phyloP scores from a whole-genome alignment of 2,888 invertebrate genomes.

The Drosophila anceps region DNA sequence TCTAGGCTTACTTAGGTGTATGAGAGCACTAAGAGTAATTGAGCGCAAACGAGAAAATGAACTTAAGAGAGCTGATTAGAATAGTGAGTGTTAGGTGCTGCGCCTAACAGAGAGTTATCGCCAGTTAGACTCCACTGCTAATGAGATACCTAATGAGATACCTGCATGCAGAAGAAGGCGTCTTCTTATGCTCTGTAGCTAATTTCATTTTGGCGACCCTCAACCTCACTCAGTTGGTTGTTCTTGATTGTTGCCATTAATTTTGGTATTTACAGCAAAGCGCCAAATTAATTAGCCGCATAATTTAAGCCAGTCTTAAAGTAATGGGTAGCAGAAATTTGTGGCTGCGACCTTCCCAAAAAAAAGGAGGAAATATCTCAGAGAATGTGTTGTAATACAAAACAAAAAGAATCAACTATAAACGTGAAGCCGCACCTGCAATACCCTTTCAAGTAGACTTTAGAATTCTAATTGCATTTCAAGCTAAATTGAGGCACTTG shows the following conservation, averaged over 20 bases:
- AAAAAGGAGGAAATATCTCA: not conserved
- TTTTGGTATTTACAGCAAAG: slow-evolving; percentile 59
- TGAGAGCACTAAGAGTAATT: not conserved
- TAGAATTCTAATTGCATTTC: not conserved
- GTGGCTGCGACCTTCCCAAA: not conserved
- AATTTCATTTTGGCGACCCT: not conserved
- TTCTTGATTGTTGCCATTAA: slow-evolving; percentile 59
- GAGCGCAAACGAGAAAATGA: not conserved
- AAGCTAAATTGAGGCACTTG: not conserved
- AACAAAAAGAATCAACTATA: not conserved
- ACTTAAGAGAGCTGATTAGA: not conserved
- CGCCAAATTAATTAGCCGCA: slow-evolving; percentile 72
- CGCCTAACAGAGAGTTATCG: not conserved
- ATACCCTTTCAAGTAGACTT: not conserved
- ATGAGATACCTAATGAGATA: not conserved
- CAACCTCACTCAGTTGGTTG: slow-evolving; percentile 3
- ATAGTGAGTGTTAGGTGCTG: not conserved
- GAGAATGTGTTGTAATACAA: not conserved
- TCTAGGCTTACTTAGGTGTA: too few relatives aligned
- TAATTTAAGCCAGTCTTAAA: slow-evolving; percentile 53
- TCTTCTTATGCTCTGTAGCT: not conserved
- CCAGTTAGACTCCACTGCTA: not conserved
- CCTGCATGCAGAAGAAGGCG: not conserved
- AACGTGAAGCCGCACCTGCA: not conserved
- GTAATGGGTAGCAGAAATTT: slow-evolving; percentile 14